A percentile compares a stretch with the other conserved stretches of the same genome.
These are phyloP conservation scores for Plecotus auritus DNA, from an alignment of 2,113 vertebrate genomes.

Conservation along the genomic window DNA sequence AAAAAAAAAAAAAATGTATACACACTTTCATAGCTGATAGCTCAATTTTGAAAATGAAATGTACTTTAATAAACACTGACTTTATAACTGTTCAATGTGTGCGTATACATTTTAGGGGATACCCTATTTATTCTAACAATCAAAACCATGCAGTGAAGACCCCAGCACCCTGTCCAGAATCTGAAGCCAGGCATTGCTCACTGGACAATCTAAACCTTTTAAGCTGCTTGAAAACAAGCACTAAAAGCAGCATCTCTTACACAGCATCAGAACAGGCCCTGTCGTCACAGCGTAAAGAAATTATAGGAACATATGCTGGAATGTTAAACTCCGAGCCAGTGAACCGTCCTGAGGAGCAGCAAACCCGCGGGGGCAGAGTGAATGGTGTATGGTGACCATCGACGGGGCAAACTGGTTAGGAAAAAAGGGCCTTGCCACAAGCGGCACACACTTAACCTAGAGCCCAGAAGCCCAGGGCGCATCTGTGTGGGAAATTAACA, in stretches of 20 bases:
- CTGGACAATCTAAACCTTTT: constrained; percentile 17
- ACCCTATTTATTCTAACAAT: neutral
- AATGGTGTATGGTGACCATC: neutral
- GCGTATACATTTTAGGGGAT: too few relatives aligned
- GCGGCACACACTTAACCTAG: neutral
- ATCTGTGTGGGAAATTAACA: constrained; percentile 23
- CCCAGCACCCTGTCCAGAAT: neutral
- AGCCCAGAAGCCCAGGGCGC: neutral
- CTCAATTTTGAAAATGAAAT: too few relatives aligned
- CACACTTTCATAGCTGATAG: too few relatives aligned
- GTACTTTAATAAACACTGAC: too few relatives aligned
- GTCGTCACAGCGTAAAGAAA: constrained; percentile 20
- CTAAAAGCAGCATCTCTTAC: constrained; percentile 30
- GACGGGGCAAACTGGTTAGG: neutral
- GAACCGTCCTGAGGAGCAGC: neutral
- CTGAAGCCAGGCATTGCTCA: constrained; percentile 10
- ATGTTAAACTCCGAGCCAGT: constrained; percentile 22
- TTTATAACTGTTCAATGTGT: too few relatives aligned
- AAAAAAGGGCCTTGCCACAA: neutral
- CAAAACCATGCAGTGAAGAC: neutral
- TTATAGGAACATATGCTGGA: neutral
- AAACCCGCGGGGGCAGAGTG: neutral
- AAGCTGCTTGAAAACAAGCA: constrained; percentile 43
- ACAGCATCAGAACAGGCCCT: neutral
- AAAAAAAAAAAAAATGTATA: too few relatives aligned